Evolutionary conservation across 2,797 vertebrate species (phyloP), one percentile per base, ranked within the genome.

Genomic region (Avahi laniger): DNA sequence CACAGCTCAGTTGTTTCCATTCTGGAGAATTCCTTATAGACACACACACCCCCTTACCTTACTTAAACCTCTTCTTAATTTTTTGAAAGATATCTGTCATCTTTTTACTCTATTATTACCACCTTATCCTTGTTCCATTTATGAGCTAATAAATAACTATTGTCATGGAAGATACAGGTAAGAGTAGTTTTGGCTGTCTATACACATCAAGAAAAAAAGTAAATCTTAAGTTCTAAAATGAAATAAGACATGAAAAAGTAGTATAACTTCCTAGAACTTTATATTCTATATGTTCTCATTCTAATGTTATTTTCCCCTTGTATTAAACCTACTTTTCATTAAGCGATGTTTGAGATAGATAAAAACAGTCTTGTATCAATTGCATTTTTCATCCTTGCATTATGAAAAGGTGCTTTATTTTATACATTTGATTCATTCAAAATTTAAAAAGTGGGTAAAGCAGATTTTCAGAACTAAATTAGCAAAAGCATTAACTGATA

Each of bases 401-500:
- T 52, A 38, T 48, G 43, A 72, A 81, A 76, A 24, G 61, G 65
- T 82, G 11, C 33, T 79, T 96, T 90, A 35, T 61, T 91, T 78
- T 88, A 48, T 67, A 43, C 4, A 48, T 67, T 93, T 52, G 67
- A 30, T 75, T 96, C 30, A 30, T 94, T 93, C 59, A 87, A 96
- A 94, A 70, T 81, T 81, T 78, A 76, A 63, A 94, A 92, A 95
- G 22, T 78, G 41, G 24, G 2, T 78, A 79, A 97, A 94, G 1
- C 30, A 91, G 43, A 82, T 92, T n/a, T 54, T 33, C 63, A 46
- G 41, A 43, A 38, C 8, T 57, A 76, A 92, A 73, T 59, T 89
- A 86, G 5, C 1, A 76, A 97, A 97, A 95, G 0, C 3, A 69
- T 93, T 52, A 73, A 14, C n/a, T 67, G 65, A 80, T n/a, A 73